Conservation (phyloP, 2,888 invertebrate genomes). For the Myopa tessellatipennis region DNA sequence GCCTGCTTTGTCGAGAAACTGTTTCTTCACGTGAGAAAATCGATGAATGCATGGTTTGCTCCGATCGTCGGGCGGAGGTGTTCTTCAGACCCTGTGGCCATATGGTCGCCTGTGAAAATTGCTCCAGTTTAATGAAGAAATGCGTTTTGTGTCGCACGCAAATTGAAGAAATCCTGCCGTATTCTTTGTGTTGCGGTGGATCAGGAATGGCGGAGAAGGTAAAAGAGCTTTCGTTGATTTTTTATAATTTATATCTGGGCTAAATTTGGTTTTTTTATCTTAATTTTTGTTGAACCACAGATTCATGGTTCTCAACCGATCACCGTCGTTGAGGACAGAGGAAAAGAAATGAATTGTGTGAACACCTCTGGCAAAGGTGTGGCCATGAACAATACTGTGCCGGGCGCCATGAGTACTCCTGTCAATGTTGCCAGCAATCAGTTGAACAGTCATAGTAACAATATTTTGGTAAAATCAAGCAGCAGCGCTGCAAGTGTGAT, state of each 20-base stretch:
- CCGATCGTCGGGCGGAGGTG: slow-evolving; percentile 90
- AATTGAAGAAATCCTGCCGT: slow-evolving; percentile 77
- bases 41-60: slow-evolving; percentile 96
- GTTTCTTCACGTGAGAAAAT: slow-evolving; percentile 86
- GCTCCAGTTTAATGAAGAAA: slow-evolving; percentile 96
- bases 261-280: neutral
- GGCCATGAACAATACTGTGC: slow-evolving; percentile 66
- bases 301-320: slow-evolving; percentile 42
- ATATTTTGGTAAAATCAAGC: slow-evolving; percentile 52
- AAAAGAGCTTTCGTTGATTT: neutral
- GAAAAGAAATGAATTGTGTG: slow-evolving; percentile 58
- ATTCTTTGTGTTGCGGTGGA: slow-evolving; percentile 73
- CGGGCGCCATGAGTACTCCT: slow-evolving; percentile 54
- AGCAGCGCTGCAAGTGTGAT: slow-evolving; percentile 48
- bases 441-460: slow-evolving; percentile 62
- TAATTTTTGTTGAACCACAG: slow-evolving; percentile 31
- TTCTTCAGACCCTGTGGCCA: slow-evolving; percentile 96
- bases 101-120: slow-evolving; percentile 79
- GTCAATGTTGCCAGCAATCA: slow-evolving; percentile 58
- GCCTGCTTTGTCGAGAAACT: slow-evolving; percentile 89
- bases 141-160: slow-evolving; percentile 94
- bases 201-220: slow-evolving; percentile 64
- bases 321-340: slow-evolving; percentile 51
- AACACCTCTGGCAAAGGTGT: slow-evolving; percentile 65
- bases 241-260: neutral